Percentiles rank a stretch among this genome's conserved stretches.
Evolutionary conservation across 2,113 vertebrate genomes (phyloP).

Genomic region (Diadophis punctatus): DNA sequence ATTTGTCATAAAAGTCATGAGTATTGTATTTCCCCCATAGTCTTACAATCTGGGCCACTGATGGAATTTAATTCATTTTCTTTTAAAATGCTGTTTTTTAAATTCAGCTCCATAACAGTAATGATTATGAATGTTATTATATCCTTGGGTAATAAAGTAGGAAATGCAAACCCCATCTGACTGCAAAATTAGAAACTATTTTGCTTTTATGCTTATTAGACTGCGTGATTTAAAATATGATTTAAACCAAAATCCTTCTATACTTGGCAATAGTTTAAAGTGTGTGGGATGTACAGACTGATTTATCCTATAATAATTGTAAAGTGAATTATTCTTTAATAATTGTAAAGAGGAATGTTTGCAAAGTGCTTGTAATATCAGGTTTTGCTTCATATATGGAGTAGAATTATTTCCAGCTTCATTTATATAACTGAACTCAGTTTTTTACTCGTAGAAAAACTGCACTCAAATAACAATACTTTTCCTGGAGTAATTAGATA

Average conservation of each 20-base stretch:
- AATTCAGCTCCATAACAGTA: slow-evolving; percentile 10
- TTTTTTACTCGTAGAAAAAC: neutral
- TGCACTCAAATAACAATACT: neutral
- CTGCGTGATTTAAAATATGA: slow-evolving; percentile 3
- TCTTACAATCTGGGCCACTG: neutral
- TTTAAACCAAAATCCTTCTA: slow-evolving; percentile 5
- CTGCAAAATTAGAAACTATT: slow-evolving; percentile 21
- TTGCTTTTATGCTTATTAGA: slow-evolving; percentile 19
- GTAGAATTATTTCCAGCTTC: neutral
- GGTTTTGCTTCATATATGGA: neutral
- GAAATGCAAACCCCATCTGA: slow-evolving; percentile 9
- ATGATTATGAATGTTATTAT: slow-evolving; percentile 18
- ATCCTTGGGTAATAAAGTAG: slow-evolving; percentile 14
- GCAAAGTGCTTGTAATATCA: neutral
- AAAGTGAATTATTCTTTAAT: neutral
- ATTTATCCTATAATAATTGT: neutral
- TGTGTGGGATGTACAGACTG: neutral
- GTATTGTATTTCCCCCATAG: slow-evolving; percentile 11
- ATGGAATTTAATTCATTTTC: slow-evolving; percentile 14
- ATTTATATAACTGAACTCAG: neutral
- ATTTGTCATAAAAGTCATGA: slow-evolving; percentile 9
- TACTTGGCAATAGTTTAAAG: neutral
- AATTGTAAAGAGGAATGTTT: neutral
- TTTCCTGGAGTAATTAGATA: neutral
- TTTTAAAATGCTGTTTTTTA: neutral